phyloP scores from a whole-genome alignment of 2,797 vertebrate species.

The Anguilla obscura region DNA sequence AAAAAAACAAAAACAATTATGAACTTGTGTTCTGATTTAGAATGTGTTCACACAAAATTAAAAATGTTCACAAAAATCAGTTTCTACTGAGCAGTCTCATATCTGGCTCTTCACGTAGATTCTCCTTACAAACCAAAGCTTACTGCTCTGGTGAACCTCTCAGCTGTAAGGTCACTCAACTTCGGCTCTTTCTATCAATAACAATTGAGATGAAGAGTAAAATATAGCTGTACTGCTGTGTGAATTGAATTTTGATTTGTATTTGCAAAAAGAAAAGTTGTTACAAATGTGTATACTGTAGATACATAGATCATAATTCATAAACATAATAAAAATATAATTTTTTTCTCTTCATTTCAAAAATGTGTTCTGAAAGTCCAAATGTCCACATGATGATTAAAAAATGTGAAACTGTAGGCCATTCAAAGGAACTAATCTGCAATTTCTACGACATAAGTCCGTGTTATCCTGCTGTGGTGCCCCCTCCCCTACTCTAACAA shows the following conservation, averaged over 20 bases:
- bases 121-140: background rate
- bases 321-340: no score
- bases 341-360: background rate
- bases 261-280: background rate
- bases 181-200: background rate
- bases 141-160: background rate
- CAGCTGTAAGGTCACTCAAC: background rate
- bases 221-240: background rate
- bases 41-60: background rate
- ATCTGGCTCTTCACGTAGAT: background rate
- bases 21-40: background rate
- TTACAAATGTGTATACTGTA: background rate
- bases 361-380: background rate
- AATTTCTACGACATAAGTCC: background rate
- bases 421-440: background rate
- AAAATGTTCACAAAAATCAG: background rate
- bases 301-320: background rate
- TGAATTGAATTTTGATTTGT: background rate
- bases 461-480: background rate
- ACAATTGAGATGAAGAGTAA: background rate
- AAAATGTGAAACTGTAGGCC: background rate
- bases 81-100: background rate
- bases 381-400: background rate
- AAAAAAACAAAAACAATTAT: background rate
- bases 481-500: background rate